These are phyloP conservation scores for Lithobates pipiens DNA, from an alignment of 2,797 vertebrate species.

Conservation along the genomic window DNA sequence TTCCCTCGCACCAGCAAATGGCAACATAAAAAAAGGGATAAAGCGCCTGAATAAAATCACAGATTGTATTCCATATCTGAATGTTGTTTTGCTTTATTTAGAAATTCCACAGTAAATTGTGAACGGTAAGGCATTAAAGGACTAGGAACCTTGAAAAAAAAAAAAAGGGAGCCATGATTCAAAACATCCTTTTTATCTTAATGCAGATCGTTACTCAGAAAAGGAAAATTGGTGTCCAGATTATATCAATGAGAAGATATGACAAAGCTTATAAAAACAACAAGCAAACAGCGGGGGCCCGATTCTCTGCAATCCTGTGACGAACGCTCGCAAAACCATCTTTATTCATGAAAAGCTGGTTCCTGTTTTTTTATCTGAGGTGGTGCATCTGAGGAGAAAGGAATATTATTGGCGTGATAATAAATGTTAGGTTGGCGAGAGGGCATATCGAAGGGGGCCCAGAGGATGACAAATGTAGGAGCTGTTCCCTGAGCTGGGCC, in stretches of 20 bases:
- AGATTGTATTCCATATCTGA: not conserved
- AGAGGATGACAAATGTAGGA: not conserved
- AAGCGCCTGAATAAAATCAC: not conserved
- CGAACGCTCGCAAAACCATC: not conserved
- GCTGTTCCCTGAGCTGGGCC: not conserved
- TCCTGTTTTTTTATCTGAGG: not conserved
- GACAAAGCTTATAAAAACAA: constrained; percentile 1
- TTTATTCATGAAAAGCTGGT: constrained; percentile 11
- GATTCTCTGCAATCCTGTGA: no score
- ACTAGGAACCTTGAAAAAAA: not conserved
- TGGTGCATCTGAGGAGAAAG: no score
- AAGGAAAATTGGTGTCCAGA: constrained; percentile 3
- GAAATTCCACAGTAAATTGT: not conserved
- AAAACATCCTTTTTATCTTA: constrained; percentile 34
- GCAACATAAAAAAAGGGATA: not conserved
- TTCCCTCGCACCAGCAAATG: no score
- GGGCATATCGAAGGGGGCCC: not conserved
- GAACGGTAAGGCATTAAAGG: constrained; percentile 10
- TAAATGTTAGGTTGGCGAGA: not conserved
- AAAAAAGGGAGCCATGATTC: not conserved
- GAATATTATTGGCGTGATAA: not conserved
- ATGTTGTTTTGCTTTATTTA: not conserved
- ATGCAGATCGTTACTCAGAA: constrained; percentile 19
- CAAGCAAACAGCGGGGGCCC: not conserved
- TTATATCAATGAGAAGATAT: constrained; percentile 18